Base-by-base conservation (phyloP, 1,140 invertebrate species). In the Drosophila busckii region DNA sequence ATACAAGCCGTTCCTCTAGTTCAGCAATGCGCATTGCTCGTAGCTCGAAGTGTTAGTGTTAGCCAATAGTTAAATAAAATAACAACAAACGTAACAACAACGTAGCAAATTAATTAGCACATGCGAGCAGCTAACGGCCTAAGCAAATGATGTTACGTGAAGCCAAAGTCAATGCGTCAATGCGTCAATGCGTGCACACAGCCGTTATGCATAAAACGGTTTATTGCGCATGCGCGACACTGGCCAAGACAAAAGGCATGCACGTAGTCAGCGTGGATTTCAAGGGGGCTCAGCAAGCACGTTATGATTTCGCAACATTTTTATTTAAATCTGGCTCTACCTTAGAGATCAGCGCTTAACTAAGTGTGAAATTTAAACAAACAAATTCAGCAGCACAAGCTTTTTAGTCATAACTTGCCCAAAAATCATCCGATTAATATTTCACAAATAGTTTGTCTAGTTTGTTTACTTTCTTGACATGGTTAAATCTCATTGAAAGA, bases 191-290 rank as follows among this genome's bases (percentile, higher is more conserved):
- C 58, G 58, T 68, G 59, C 73, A 59, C 42, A 66, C 49, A 60
- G 68, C 70, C 75, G 76, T 75, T 82, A 82, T 75, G 75, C 69
- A 82, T 63, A 75, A 66, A 82, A 82, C 61, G 62, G 69, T 67
- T 82, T 82, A 75, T 82, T 82, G 75, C 75, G 75, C 75, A 82
- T 75, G 69, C 69, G 64, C 55, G 58, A 44, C 56, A 10, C 37
- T 26, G 26, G 19, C 31, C 13, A 26, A 28, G 17, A 35, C 54
- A 37, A 41, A 53, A 12, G 46, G 53, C 54, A 23, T 23, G 44
- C 53, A 50, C 60, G 26, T 7, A 55, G 19, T 52, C 58, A 48
- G 20, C 28, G 44, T n/a, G n/a, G n/a, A n/a, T n/a, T n/a, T n/a
- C n/a, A n/a, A n/a, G n/a, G n/a, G n/a, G n/a, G n/a, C n/a, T n/a